A percentile compares a stretch with the other conserved stretches of the same genome.
Evolutionary conservation across 2,113 vertebrate species (phyloP).

Genomic region (Centrocercus urophasianus): DNA sequence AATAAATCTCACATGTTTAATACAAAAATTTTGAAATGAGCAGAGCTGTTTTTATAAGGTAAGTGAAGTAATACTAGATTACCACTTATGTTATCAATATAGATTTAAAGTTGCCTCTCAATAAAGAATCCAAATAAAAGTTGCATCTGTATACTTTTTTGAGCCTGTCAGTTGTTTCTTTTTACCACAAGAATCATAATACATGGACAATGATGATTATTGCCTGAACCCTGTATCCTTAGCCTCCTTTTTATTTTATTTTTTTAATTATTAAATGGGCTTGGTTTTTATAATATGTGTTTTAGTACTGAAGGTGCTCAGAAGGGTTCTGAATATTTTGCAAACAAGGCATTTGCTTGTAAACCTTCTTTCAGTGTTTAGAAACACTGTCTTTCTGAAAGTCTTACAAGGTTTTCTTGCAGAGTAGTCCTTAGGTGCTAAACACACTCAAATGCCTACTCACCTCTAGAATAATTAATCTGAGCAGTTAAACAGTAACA

Average conservation of each 20-base stretch:
- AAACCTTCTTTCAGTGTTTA: neutral
- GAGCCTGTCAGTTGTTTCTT: neutral
- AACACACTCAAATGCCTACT: neutral
- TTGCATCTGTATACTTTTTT: neutral
- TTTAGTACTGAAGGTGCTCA: neutral
- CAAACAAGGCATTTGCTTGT: neutral
- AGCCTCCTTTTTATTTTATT: neutral
- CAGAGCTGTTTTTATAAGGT: neutral
- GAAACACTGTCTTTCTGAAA: neutral
- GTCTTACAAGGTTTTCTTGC: neutral
- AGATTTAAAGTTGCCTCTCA: neutral
- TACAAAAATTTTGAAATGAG: neutral
- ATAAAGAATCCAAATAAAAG: neutral
- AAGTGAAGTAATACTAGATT: neutral
- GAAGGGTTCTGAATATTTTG: neutral
- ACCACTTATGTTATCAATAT: neutral
- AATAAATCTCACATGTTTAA: neutral
- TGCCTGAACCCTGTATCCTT: neutral
- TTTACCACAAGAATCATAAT: neutral
- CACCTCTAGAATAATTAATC: conserved; percentile 16
- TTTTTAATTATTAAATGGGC: neutral
- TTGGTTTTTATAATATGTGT: neutral
- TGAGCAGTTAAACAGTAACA: conserved; percentile 43
- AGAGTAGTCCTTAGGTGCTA: neutral
- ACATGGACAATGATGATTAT: neutral